phyloP scores from a whole-genome alignment of 2,888 invertebrate genomes.

The Heliconius erato region DNA sequence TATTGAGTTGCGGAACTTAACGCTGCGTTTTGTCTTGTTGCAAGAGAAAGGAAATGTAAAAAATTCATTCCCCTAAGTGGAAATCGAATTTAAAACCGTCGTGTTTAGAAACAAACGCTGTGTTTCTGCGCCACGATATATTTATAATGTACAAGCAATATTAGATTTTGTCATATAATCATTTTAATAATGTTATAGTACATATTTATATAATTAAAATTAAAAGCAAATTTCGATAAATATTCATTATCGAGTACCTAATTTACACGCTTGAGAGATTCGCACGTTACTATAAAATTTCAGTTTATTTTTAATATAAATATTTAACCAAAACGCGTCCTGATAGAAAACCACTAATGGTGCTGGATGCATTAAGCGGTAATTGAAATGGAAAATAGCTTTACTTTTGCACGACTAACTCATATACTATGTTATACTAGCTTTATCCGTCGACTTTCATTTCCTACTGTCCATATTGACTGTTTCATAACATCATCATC shows the following conservation, averaged over 20 bases:
- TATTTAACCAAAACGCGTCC: conserved; percentile 2
- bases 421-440: neutral
- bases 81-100: neutral
- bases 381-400: conserved; percentile 42
- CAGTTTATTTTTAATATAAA: neutral
- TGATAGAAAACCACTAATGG: conserved; percentile 38
- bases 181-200: too few relatives aligned
- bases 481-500: neutral
- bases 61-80: fast-evolving
- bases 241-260: too few relatives aligned
- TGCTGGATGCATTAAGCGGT: conserved; percentile 32
- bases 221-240: too few relatives aligned
- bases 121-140: too few relatives aligned
- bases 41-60: neutral
- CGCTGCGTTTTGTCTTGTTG: neutral
- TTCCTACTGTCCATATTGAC: neutral
- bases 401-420: conserved; percentile 34
- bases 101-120: too few relatives aligned
- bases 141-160: too few relatives aligned
- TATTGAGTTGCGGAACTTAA: neutral
- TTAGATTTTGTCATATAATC: neutral
- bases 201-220: too few relatives aligned
- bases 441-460: conserved; percentile 1
- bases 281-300: neutral
- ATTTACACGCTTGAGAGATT: neutral